phyloP scores from a whole-genome alignment of 2,888 invertebrate genomes.

The Apotomis capreana region DNA sequence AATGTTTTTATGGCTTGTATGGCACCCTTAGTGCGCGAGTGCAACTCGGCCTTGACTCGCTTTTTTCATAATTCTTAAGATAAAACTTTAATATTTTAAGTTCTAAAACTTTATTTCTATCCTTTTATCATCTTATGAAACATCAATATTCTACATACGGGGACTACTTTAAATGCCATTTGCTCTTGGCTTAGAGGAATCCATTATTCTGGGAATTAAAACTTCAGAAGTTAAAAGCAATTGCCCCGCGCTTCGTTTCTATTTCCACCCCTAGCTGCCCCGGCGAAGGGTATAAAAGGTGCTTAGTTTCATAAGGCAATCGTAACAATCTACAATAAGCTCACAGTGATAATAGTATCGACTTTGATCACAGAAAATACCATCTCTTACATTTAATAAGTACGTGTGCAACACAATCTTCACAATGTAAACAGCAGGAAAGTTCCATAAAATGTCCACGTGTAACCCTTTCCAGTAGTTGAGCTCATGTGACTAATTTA shows the following conservation, averaged over 20 bases:
- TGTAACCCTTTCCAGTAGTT: constrained; percentile 8
- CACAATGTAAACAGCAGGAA: background rate
- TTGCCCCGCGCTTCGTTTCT: constrained; percentile 44
- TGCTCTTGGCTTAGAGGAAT: constrained; percentile 48
- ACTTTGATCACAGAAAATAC: background rate
- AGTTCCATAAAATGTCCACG: background rate
- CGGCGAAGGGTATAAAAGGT: constrained; percentile 41
- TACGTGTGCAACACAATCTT: background rate
- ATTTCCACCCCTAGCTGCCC: constrained; percentile 37
- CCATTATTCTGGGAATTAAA: constrained; percentile 50
- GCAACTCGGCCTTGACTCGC: too few species aligned
- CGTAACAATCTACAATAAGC: constrained; percentile 6
- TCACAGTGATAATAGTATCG: background rate
- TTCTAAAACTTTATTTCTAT: background rate
- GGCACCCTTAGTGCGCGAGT: too few species aligned
- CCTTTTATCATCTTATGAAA: constrained; percentile 8
- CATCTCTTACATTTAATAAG: too few species aligned
- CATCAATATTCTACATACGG: constrained; percentile 12
- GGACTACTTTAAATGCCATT: constrained; percentile 50
- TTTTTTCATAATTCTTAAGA: too few species aligned
- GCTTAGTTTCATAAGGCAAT: constrained; percentile 42
- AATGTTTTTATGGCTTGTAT: too few species aligned
- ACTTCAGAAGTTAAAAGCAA: constrained; percentile 48
- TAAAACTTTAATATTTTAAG: too few species aligned
- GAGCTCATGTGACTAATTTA: constrained; percentile 43